These are phyloP conservation scores for Cetoscarus ocellatus DNA, from an alignment of 2,797 vertebrate genomes.

Conservation along the genomic window DNA sequence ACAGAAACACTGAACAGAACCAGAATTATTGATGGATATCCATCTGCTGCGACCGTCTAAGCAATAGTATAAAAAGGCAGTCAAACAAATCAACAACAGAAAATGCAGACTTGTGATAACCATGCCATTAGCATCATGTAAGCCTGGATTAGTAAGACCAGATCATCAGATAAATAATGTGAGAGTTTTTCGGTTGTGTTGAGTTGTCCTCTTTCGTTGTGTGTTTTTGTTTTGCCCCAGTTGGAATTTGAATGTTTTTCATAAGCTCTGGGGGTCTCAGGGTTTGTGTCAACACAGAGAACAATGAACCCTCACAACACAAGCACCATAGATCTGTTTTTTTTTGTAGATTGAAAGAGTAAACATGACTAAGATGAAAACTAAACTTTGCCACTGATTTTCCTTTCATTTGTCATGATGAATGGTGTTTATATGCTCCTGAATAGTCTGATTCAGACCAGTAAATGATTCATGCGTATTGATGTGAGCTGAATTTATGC, in stretches of 20 bases:
- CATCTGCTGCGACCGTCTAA: too few relatives aligned
- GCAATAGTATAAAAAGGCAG: too few relatives aligned
- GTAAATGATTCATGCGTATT: not conserved
- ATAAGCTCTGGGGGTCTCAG: not conserved
- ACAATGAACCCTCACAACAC: conserved; percentile 15
- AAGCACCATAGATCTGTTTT: not conserved
- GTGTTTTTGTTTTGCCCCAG: not conserved
- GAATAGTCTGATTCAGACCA: not conserved
- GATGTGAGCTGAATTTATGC: not conserved
- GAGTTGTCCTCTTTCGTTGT: not conserved
- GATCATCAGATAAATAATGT: not conserved
- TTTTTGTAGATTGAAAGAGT: not conserved
- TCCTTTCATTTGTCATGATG: not conserved
- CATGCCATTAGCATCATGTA: not conserved
- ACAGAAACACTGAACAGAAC: too few relatives aligned
- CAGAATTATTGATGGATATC: too few relatives aligned
- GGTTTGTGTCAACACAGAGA: conserved; percentile 21
- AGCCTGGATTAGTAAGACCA: not conserved
- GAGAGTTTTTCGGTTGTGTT: not conserved
- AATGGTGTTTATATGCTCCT: not conserved
- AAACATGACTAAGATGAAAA: not conserved
- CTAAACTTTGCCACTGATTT: not conserved
- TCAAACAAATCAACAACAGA: too few relatives aligned
- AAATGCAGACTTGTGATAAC: not conserved
- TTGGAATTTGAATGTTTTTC: conserved; percentile 4